phyloP scores from a whole-genome alignment of 2,113 vertebrate species.

The Triplophysa dalaica region DNA sequence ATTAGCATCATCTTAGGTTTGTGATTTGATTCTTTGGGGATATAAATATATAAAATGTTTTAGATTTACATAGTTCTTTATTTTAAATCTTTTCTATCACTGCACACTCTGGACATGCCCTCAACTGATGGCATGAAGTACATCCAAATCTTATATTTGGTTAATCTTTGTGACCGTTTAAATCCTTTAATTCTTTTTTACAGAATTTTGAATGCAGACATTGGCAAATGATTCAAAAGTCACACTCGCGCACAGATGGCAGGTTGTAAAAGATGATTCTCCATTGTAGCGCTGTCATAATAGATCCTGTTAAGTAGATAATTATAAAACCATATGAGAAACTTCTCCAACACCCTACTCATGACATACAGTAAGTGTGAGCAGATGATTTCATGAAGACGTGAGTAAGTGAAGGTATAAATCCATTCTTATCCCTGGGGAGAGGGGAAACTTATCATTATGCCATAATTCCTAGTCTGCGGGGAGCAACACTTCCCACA shows the following conservation, averaged over 20 bases:
- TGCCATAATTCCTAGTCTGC: conserved; percentile 19
- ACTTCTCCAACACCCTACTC: conserved; percentile 27
- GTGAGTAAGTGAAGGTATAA: conserved; percentile 30
- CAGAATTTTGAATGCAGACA: conserved; percentile 1
- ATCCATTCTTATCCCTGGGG: conserved; percentile 1
- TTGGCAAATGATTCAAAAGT: conserved; percentile 18
- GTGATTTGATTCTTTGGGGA: too few relatives aligned
- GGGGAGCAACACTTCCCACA: not conserved
- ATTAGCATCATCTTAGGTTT: too few relatives aligned
- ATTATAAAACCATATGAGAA: conserved; percentile 37
- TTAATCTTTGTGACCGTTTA: not conserved
- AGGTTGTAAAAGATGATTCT: conserved; percentile 32
- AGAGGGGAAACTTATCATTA: conserved; percentile 23
- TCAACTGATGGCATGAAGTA: too few relatives aligned
- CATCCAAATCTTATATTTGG: not conserved
- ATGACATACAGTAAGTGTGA: conserved; percentile 29
- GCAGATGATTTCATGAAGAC: conserved; percentile 24
- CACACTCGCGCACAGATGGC: conserved; percentile 25
- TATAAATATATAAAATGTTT: too few relatives aligned
- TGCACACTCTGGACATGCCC: not conserved
- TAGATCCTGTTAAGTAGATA: conserved; percentile 40
- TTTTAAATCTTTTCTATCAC: not conserved
- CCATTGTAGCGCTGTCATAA: conserved; percentile 28
- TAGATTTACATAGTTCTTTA: too few relatives aligned
- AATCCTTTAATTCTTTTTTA: conserved; percentile 15